Evolutionary conservation across 2,888 invertebrate genomes (phyloP).

Genomic region (Sminthurinus aureus): DNA sequence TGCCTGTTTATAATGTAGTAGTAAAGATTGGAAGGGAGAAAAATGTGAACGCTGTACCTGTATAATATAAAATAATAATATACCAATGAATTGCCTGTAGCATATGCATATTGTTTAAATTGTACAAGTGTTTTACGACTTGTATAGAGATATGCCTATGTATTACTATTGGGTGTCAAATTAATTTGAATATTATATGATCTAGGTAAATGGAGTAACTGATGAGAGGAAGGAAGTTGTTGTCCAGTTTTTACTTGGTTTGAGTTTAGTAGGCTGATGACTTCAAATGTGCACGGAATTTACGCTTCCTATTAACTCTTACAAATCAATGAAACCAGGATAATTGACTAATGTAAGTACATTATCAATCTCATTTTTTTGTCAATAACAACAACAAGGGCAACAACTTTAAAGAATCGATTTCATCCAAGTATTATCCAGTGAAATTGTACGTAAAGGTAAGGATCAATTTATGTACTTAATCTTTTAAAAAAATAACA

Average conservation of each 20-base stretch:
- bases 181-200: no score
- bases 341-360: not conserved
- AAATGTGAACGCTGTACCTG: not conserved
- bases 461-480: no score
- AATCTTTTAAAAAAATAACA: no score
- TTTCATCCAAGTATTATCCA: no score
- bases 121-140: not conserved
- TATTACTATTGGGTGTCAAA: not conserved
- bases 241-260: slow-evolving; percentile 4
- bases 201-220: slow-evolving; percentile 11
- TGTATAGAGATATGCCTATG: not conserved
- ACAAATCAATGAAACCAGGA: not conserved
- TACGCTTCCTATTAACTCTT: not conserved
- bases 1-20: not conserved
- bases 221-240: not conserved
- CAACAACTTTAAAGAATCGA: not conserved
- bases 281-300: not conserved
- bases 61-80: not conserved
- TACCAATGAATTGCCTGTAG: not conserved
- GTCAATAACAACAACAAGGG: not conserved
- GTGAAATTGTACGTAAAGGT: no score
- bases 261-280: not conserved
- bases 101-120: not conserved
- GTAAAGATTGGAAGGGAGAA: not conserved
- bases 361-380: no score